Percentiles rank a stretch among this genome's conserved stretches.
Evolutionary conservation across 2,797 vertebrate species (phyloP).

Genomic region (Coracias cyanogaster): DNA sequence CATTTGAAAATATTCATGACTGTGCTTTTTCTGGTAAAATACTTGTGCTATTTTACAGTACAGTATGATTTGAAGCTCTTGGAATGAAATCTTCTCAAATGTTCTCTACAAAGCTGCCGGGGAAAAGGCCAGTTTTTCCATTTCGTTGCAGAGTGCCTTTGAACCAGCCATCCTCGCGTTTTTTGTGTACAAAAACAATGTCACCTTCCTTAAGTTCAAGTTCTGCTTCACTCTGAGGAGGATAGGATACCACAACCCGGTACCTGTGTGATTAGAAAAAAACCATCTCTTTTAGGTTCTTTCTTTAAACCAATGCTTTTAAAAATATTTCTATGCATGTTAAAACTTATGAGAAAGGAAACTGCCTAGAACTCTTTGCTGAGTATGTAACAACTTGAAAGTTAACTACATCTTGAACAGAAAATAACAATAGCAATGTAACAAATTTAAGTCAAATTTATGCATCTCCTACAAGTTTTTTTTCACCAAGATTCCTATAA

Average conservation of each 20-base stretch:
- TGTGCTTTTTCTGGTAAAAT: conserved; percentile 66
- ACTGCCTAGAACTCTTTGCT: not conserved
- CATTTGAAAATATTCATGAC: conserved; percentile 59
- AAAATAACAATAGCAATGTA: not conserved
- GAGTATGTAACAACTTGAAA: not conserved
- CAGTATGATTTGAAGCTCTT: conserved; percentile 25
- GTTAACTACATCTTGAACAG: not conserved
- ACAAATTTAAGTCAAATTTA: not conserved
- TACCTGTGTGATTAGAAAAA: conserved; percentile 83
- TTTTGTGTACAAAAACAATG: conserved; percentile 97
- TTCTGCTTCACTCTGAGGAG: conserved; percentile 98
- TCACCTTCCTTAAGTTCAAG: conserved; percentile 99
- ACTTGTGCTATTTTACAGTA: conserved; percentile 76
- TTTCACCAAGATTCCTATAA: not conserved
- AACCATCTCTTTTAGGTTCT: not conserved
- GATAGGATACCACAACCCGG: conserved; percentile 96
- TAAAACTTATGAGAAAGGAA: not conserved
- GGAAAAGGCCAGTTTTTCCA: conserved; percentile 96
- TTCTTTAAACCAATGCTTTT: not conserved
- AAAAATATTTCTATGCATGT: not conserved
- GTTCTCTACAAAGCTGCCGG: conserved; percentile 97
- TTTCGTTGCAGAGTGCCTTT: conserved; percentile 98
- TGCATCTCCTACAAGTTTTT: not conserved
- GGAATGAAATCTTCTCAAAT: conserved; percentile 83
- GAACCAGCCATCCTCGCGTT: conserved; percentile 98